These are phyloP conservation scores for Erebia aethiops DNA, from an alignment of 2,888 invertebrate species.

Conservation along the genomic window DNA sequence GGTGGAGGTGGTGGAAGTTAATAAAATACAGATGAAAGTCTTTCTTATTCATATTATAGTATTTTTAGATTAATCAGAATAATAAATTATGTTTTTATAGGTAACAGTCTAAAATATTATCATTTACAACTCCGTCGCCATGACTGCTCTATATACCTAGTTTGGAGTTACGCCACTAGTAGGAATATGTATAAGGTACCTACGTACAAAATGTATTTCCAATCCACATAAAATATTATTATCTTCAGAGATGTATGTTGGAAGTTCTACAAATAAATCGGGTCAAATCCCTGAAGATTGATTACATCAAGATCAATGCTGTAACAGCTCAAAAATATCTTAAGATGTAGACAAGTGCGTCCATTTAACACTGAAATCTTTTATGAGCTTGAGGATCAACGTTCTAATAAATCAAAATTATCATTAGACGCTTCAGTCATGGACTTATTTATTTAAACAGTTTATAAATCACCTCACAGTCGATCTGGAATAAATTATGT, in stretches of 20 bases:
- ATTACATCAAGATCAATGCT: slow-evolving; percentile 47
- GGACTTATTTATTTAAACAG: slow-evolving; percentile 23
- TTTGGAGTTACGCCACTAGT: too few relatives aligned
- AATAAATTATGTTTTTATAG: too few relatives aligned
- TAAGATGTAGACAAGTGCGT: slow-evolving; percentile 42
- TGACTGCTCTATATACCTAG: too few relatives aligned
- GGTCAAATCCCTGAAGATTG: slow-evolving; percentile 37
- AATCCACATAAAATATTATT: slow-evolving; percentile 9
- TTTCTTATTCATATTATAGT: too few relatives aligned
- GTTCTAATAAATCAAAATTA: slow-evolving; percentile 52
- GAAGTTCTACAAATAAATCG: slow-evolving; percentile 17
- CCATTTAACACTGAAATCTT: slow-evolving; percentile 46
- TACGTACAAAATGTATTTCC: background rate
- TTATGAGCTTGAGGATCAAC: slow-evolving; percentile 54
- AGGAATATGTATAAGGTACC: background rate
- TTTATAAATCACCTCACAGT: slow-evolving; percentile 21
- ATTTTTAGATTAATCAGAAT: too few relatives aligned
- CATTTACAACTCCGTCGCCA: too few relatives aligned
- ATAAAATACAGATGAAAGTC: too few relatives aligned
- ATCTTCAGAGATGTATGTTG: background rate
- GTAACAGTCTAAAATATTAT: too few relatives aligned
- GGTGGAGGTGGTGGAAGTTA: too few relatives aligned
- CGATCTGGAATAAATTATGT: slow-evolving; percentile 7
- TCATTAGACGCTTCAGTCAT: slow-evolving; percentile 27
- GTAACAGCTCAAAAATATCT: slow-evolving; percentile 50